Evolutionary conservation across 2,888 invertebrate species (phyloP).

Genomic region (Meteorus cinctellus): DNA sequence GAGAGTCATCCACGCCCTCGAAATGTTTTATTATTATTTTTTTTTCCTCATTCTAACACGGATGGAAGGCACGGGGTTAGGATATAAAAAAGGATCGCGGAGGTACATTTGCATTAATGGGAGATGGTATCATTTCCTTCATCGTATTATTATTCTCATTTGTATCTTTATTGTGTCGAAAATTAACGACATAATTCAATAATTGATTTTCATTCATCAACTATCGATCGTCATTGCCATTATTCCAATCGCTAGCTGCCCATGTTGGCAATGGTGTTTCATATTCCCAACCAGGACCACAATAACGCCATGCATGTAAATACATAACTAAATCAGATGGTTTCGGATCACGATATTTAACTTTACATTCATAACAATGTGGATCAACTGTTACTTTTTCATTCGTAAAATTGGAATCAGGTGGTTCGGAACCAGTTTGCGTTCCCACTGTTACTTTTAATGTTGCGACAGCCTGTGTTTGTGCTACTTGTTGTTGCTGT

Average conservation of each 20-base stretch:
- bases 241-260: constrained; percentile 91
- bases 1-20: constrained; percentile 33
- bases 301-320: constrained; percentile 95
- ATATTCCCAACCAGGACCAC: constrained; percentile 96
- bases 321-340: constrained; percentile 96
- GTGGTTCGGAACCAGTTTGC: constrained; percentile 87
- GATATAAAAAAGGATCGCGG: constrained; percentile 56
- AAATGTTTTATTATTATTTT: constrained; percentile 20
- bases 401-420: constrained; percentile 80
- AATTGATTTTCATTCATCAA: constrained; percentile 46
- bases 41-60: constrained; percentile 57
- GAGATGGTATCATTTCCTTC: constrained; percentile 13
- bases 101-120: constrained; percentile 39
- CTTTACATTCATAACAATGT: constrained; percentile 95
- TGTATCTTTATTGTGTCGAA: constrained; percentile 13
- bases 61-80: constrained; percentile 72
- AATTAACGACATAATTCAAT: constrained; percentile 25
- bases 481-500: constrained; percentile 68
- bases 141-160: constrained; percentile 21
- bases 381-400: constrained; percentile 87
- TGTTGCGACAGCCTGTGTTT: constrained; percentile 65
- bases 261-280: constrained; percentile 94
- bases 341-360: constrained; percentile 92
- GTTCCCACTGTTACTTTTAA: constrained; percentile 87
- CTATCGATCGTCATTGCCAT: constrained; percentile 80